These are phyloP conservation scores for Tyria jacobaeae DNA, from an alignment of 2,888 invertebrate species.

Conservation along the genomic window DNA sequence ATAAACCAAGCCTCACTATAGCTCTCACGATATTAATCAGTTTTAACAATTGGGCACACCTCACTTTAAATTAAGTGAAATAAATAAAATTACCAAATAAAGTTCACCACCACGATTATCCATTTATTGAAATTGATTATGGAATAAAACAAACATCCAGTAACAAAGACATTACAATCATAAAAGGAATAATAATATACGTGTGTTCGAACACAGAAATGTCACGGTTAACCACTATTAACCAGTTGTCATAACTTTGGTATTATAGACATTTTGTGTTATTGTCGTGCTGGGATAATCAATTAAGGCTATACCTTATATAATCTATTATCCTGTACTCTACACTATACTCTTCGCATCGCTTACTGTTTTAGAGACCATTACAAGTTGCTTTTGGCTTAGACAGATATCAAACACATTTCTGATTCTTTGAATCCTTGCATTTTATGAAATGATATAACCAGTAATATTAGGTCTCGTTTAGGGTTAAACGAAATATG, in stretches of 20 bases:
- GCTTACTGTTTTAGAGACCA: neutral
- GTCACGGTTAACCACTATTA: constrained; percentile 21
- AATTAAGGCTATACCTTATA: constrained; percentile 18
- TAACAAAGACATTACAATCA: no score
- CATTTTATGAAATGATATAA: no score
- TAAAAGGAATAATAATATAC: neutral
- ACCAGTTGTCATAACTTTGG: constrained; percentile 21
- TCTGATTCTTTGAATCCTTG: no score
- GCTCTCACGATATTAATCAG: no score
- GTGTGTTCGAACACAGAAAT: constrained; percentile 15
- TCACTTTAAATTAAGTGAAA: no score
- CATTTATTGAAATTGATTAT: no score
- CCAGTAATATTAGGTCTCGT: no score
- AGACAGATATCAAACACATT: neutral
- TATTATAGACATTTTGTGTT: constrained; percentile 17
- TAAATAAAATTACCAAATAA: no score
- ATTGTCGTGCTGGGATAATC: constrained; percentile 21
- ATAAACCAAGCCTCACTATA: no score
- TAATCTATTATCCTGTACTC: constrained; percentile 4
- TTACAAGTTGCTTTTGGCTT: neutral
- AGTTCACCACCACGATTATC: no score
- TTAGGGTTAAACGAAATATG: no score
- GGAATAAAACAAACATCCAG: neutral
- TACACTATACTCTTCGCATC: constrained; percentile 7
- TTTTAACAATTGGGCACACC: no score